Conservation (phyloP, 2,797 vertebrate species). For the Sebastes itinus region DNA sequence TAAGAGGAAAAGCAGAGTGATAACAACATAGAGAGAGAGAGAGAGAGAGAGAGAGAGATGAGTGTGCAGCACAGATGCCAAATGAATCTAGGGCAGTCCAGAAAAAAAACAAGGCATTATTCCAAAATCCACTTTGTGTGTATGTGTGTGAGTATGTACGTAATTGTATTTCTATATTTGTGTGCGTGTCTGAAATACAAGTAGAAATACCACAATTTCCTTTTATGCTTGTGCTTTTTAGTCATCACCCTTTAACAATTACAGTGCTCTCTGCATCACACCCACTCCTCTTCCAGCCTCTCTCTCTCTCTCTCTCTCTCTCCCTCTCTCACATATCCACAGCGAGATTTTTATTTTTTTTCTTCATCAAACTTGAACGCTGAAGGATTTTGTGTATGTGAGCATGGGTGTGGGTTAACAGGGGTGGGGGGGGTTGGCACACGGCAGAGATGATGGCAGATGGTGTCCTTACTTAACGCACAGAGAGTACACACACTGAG, state of each 20-base stretch:
- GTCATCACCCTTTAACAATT: slow-evolving; percentile 49
- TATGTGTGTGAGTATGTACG: slow-evolving; percentile 32
- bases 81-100: slow-evolving; percentile 78
- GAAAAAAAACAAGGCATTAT: slow-evolving; percentile 68
- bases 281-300: slow-evolving; percentile 39
- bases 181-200: slow-evolving; percentile 18
- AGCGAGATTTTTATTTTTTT: neutral
- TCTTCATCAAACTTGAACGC: slow-evolving; percentile 19
- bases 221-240: slow-evolving; percentile 16
- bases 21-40: slow-evolving; percentile 41
- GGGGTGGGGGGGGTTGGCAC: slow-evolving; percentile 59
- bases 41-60: slow-evolving; percentile 52
- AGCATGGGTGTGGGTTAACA: slow-evolving; percentile 59
- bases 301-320: neutral
- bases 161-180: slow-evolving; percentile 40
- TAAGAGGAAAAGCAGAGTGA: slow-evolving; percentile 39
- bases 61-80: slow-evolving; percentile 78
- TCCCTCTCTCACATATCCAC: neutral
- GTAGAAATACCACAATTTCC: slow-evolving; percentile 33
- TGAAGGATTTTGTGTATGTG: slow-evolving; percentile 41
- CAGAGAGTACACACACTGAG: slow-evolving; percentile 37
- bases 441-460: slow-evolving; percentile 69
- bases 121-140: slow-evolving; percentile 70
- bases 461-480: slow-evolving; percentile 71
- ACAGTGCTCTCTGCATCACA: slow-evolving; percentile 35